Evolutionary conservation across 2,797 vertebrate species (phyloP).

Genomic region (Coregonus ussuriensis): DNA sequence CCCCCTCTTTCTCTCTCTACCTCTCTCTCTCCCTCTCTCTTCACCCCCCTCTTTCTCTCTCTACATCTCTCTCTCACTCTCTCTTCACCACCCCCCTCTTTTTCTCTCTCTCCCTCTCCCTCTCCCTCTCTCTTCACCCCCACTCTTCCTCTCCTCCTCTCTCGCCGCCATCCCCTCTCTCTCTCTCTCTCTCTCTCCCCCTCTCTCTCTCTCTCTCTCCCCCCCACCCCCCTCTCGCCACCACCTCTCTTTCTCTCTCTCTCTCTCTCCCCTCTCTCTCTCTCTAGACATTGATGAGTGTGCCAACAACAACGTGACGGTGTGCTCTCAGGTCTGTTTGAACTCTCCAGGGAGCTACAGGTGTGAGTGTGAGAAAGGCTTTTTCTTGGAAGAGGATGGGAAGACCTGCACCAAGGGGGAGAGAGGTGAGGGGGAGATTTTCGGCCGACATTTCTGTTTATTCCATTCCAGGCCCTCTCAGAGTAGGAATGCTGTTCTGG

Average conservation of each 20-base stretch:
- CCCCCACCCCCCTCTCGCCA: too few species aligned
- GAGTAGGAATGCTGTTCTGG: constrained; percentile 37
- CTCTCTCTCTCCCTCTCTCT: background rate
- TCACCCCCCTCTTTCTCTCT: background rate
- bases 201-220: background rate
- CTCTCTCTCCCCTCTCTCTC: background rate
- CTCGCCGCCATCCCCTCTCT: background rate
- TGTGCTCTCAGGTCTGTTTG: constrained; percentile 89
- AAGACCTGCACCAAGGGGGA: constrained; percentile 88
- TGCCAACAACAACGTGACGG: constrained; percentile 76
- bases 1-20: background rate
- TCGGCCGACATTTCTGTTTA: constrained; percentile 5
- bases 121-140: background rate
- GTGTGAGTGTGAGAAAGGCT: constrained; percentile 89
- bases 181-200: background rate
- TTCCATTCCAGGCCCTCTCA: constrained; percentile 27
- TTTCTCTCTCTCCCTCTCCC: background rate
- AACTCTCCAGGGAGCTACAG: constrained; percentile 91
- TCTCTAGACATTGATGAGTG: constrained; percentile 91
- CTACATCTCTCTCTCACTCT: background rate
- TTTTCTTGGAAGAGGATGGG: constrained; percentile 84
- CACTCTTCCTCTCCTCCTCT: background rate
- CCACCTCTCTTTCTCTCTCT: too few species aligned
- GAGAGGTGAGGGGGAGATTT: constrained; percentile 75
- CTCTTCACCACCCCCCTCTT: background rate